Conservation (phyloP, 2,888 invertebrate genomes). For the Megamerina dolium region DNA sequence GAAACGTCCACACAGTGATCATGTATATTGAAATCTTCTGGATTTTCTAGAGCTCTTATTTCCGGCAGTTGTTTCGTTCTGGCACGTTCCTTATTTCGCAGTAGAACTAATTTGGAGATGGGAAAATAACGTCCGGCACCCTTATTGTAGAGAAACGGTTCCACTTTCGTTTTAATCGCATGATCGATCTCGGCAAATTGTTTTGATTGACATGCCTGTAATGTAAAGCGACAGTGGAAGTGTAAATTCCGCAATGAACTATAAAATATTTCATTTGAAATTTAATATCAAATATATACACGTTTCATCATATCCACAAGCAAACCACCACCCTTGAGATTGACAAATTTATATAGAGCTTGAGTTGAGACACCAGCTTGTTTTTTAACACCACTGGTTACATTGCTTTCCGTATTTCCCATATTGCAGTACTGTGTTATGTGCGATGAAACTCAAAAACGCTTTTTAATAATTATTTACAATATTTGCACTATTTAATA, state of each 20-base stretch:
- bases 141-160: conserved; percentile 88
- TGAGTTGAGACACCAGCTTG: conserved; percentile 84
- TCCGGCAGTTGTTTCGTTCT: conserved; percentile 74
- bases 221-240: too few relatives aligned
- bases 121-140: conserved; percentile 89
- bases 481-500: too few relatives aligned
- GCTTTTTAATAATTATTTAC: too few relatives aligned
- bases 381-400: conserved; percentile 91
- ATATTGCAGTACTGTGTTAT: too few relatives aligned
- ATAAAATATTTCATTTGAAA: too few relatives aligned
- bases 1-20: conserved; percentile 65
- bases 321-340: conserved; percentile 90
- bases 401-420: conserved; percentile 84
- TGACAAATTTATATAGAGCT: conserved; percentile 80
- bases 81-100: conserved; percentile 79
- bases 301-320: conserved; percentile 89
- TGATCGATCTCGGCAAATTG: conserved; percentile 89
- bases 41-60: conserved; percentile 73
- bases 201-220: conserved; percentile 81
- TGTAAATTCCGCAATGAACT: too few relatives aligned
- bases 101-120: conserved; percentile 78
- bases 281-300: too few relatives aligned
- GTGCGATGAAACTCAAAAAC: too few relatives aligned
- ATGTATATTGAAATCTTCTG: conserved; percentile 77
- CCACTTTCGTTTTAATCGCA: conserved; percentile 83